These are phyloP conservation scores for Eubasilissa regina DNA, from an alignment of 1,140 invertebrate genomes.

Conservation along the genomic window DNA sequence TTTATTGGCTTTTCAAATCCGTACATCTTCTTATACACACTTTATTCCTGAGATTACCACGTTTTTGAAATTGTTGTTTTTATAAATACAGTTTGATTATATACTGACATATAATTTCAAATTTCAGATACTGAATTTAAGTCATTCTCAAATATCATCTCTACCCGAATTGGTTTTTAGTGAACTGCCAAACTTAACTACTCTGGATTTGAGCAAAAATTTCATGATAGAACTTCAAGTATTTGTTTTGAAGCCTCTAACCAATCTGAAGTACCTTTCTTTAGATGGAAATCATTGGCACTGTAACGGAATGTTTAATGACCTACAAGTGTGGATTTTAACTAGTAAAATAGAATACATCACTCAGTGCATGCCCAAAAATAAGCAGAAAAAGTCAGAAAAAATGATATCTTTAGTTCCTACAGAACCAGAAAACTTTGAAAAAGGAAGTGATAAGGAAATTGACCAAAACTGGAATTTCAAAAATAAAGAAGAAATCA, in stretches of 20 bases:
- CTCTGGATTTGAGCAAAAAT: constrained; percentile 71
- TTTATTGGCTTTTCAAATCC: too few species aligned
- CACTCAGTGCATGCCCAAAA: constrained; percentile 62
- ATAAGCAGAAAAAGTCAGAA: constrained; percentile 64
- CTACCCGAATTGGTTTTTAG: constrained; percentile 67
- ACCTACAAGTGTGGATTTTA: constrained; percentile 65
- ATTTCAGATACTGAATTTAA: constrained; percentile 72
- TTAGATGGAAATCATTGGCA: constrained; percentile 68
- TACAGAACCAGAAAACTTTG: constrained; percentile 60
- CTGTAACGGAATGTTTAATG: constrained; percentile 67
- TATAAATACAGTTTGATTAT: too few species aligned
- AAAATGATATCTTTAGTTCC: constrained; percentile 66
- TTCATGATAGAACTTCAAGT: constrained; percentile 67
- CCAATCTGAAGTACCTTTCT: constrained; percentile 66
- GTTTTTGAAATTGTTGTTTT: too few species aligned
- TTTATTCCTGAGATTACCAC: too few species aligned
- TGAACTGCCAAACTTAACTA: constrained; percentile 68
- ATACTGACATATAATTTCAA: too few species aligned
- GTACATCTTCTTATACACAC: too few species aligned
- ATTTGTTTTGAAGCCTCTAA: constrained; percentile 65
- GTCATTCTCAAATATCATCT: constrained; percentile 69
- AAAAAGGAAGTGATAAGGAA: constrained; percentile 18
- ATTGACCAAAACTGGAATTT: constrained; percentile 67
- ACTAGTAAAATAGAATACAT: constrained; percentile 64
- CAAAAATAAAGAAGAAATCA: constrained; percentile 60